phyloP scores from a whole-genome alignment of 2,797 vertebrate species.

The Cynopterus sphinx region DNA sequence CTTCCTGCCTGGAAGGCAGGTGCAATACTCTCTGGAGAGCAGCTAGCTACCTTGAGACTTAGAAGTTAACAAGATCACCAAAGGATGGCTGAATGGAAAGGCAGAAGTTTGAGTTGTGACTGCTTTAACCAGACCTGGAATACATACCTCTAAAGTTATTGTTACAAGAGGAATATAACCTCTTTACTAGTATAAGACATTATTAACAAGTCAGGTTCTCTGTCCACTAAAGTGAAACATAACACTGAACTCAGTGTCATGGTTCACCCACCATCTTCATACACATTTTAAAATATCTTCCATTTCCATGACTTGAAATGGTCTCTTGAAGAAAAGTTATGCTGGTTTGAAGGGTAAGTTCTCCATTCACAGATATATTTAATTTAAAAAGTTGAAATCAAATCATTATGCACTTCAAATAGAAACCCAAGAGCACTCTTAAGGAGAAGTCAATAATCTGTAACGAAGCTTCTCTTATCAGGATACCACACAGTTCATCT shows the following conservation, averaged over 20 bases:
- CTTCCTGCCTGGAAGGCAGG: slow-evolving; percentile 49
- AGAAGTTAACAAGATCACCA: not conserved
- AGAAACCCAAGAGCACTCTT: slow-evolving; percentile 15
- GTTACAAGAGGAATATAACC: not conserved
- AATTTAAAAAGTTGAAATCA: slow-evolving; percentile 43
- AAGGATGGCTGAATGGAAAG: not conserved
- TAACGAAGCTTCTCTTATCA: slow-evolving; percentile 11
- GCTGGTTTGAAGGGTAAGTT: slow-evolving; percentile 35
- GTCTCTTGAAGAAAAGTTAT: slow-evolving; percentile 37
- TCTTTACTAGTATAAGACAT: not conserved
- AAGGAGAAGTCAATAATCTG: slow-evolving; percentile 22
- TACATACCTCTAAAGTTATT: not conserved
- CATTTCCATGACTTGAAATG: not conserved
- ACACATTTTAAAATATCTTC: not conserved
- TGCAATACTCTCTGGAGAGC: not conserved
- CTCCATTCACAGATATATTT: slow-evolving; percentile 26
- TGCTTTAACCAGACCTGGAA: not conserved
- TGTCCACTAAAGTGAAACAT: not conserved
- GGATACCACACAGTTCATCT: not conserved
- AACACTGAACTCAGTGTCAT: not conserved
- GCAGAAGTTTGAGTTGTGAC: not conserved
- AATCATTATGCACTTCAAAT: slow-evolving; percentile 41
- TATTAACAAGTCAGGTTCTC: not conserved
- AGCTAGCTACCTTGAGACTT: not conserved
- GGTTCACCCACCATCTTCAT: not conserved